Conservation (phyloP, 1,140 invertebrate species). For the Zaprionus tsacasi region DNA sequence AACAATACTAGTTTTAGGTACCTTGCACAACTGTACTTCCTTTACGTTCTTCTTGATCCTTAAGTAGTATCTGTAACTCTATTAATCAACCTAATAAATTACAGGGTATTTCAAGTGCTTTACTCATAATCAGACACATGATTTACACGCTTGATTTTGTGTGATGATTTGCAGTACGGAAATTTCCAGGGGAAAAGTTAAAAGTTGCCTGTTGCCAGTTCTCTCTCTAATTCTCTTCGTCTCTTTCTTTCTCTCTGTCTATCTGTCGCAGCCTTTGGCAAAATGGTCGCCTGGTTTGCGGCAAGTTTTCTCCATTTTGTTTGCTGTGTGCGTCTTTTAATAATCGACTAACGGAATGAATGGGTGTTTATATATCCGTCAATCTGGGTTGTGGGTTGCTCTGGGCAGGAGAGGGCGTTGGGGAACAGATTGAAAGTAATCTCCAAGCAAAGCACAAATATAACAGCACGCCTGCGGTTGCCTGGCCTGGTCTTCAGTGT, state of each 20-base stretch:
- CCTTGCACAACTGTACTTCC: background rate
- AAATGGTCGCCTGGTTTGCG: too few relatives aligned
- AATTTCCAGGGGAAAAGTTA: background rate
- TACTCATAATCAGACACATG: background rate
- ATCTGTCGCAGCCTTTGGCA: background rate
- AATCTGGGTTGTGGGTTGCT: background rate
- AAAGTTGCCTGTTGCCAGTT: background rate
- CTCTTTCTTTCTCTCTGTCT: background rate
- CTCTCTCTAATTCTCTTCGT: background rate
- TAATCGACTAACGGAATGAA: slow-evolving; percentile 18
- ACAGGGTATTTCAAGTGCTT: background rate
- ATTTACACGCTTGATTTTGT: background rate
- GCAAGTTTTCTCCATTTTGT: slow-evolving; percentile 3
- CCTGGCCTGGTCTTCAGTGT: background rate
- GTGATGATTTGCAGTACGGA: background rate
- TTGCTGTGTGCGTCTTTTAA: slow-evolving; percentile 3
- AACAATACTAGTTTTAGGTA: background rate
- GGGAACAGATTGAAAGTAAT: slow-evolving; percentile 12
- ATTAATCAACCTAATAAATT: background rate
- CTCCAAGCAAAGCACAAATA: slow-evolving; percentile 28
- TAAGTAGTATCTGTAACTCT: too few relatives aligned
- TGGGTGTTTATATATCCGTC: background rate
- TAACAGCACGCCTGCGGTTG: slow-evolving; percentile 2
- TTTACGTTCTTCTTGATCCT: background rate
- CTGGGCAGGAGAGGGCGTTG: too few relatives aligned